Evolutionary conservation across 2,113 vertebrate species (phyloP), one percentile per base, ranked within the genome.

Genomic region (Scytalopus superciliaris): DNA sequence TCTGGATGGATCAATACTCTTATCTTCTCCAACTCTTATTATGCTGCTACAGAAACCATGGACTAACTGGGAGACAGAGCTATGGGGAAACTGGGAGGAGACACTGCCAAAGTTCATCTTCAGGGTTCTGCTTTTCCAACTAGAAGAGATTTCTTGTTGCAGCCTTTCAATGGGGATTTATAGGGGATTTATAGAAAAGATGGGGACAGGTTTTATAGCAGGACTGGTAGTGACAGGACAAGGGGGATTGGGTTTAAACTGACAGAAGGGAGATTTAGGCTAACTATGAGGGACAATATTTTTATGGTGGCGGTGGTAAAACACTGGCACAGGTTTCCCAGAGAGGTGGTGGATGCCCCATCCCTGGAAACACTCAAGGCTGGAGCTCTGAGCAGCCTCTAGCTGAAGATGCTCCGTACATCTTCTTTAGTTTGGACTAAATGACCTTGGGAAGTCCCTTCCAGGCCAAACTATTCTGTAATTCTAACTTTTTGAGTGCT

Each of bases 51-150:
- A 56, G 50, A 30, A 49, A 57, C 27, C 18, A 1, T 8, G 7
- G 0, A 47, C 37, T 67, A 63, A 68, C 47, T 24, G 9, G 19
- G 6, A 25, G 60, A 31, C 25, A 6, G 23, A 6, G 1, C 0
- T 13, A 6, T 6, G 5, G 47, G 40, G 49, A 52, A 35, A 22
- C 42, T 4, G 44, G 44, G 44, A 79, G 30, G 33, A 40, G 35
- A 35, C 30, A 13, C 1, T 60, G 39, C 27, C 50, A 53, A 28
- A 67, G 44, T 12, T 76, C 28, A 16, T 40, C 44, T 16, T 27
- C 55, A 25, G 30, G 59, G 14, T 25, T 47, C 14, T 10, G 12
- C 10, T 9, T 66, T 90, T 78, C 31, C 39, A 50, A 9, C 33
- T 15, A 25, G 60, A 40, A 47, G 12, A 67, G 50, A 14, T 42